These are phyloP conservation scores for Gymnopithys bicolor DNA, from an alignment of 2,797 vertebrate genomes.

Conservation along the genomic window DNA sequence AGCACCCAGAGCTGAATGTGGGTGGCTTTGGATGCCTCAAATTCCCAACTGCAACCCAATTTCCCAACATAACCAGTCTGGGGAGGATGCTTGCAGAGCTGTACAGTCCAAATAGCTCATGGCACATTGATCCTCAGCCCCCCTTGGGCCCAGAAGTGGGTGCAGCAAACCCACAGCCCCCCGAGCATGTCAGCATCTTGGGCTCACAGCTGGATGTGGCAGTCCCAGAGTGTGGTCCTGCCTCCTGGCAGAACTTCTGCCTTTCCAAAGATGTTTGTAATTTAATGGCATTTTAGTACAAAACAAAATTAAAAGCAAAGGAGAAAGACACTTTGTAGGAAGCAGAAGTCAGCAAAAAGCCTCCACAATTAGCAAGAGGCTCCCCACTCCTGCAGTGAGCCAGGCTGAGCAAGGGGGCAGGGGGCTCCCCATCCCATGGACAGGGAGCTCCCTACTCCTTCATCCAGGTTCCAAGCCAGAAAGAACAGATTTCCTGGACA, in stretches of 20 bases:
- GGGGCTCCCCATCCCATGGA: not conserved
- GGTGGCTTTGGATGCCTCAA: not conserved
- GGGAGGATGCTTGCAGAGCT: not conserved
- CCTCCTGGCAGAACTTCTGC: not conserved
- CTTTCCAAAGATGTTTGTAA: not conserved
- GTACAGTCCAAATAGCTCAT: not conserved
- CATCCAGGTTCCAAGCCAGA: not conserved
- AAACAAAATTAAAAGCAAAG: not conserved
- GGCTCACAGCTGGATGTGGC: not conserved
- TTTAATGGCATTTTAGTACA: not conserved
- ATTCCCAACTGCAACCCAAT: not conserved
- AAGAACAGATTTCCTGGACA: not conserved
- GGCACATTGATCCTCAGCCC: rapidly evolving
- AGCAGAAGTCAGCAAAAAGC: not conserved
- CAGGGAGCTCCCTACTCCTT: not conserved
- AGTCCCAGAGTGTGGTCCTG: not conserved
- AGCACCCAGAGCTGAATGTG: not conserved
- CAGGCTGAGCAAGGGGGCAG: not conserved
- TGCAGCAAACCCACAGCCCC: not conserved
- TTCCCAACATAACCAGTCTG: not conserved
- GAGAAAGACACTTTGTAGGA: not conserved
- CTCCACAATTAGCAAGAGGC: not conserved
- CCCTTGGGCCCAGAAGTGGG: rapidly evolving
- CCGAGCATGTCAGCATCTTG: rapidly evolving
- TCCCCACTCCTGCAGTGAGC: not conserved